Evolutionary conservation across 2,888 invertebrate species (phyloP), one percentile per base, ranked within the genome.

Genomic region (Nephrotoma guestfalica): DNA sequence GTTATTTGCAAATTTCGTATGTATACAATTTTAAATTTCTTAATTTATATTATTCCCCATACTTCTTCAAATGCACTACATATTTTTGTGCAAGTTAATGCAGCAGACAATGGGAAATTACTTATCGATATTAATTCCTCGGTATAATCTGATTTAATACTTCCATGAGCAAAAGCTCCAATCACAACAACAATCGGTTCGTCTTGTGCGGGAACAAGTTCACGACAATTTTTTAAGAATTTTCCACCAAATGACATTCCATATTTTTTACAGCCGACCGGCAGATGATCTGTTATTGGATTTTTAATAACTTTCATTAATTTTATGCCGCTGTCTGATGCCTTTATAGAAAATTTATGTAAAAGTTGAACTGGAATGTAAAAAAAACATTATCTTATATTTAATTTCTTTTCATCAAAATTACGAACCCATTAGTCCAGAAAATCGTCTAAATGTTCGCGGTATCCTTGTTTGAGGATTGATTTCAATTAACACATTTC

Each of bases 91-190:
- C 99, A 99, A 0, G 99, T 96, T 87, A 99, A 93, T 9, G 99
- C 99, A 40, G 97, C 99, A 51, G 99, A 99, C 57, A 99, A 92
- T 3, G 99, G 99, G 92, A 98, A 99, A 90, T 96, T 97, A 91
- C 98, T 98, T 87, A 99, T 96, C 3, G 99, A 97, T 90, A 97
- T 93, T 0, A 95, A 94, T 88, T 96, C 96, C 92, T 99, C 99
- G 0, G 95, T 94, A 91, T 99, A 99, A 91, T 99, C 98, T 0
- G 93, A 92, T 89, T 94, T 94, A 87, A 99, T 95, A 91, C 96
- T 96, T 87, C 99, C 99, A 92, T 98, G 97, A 0, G 99, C 99
- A 96, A 99, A 98, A 2, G 99, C 98, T 71, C 99, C 99, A 87
- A 99, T 93, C 2, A 99, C 95, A 88, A 99, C 93, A 0, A 96